Conservation (phyloP, 2,113 vertebrate species). For the Manacus vitellinus region DNA sequence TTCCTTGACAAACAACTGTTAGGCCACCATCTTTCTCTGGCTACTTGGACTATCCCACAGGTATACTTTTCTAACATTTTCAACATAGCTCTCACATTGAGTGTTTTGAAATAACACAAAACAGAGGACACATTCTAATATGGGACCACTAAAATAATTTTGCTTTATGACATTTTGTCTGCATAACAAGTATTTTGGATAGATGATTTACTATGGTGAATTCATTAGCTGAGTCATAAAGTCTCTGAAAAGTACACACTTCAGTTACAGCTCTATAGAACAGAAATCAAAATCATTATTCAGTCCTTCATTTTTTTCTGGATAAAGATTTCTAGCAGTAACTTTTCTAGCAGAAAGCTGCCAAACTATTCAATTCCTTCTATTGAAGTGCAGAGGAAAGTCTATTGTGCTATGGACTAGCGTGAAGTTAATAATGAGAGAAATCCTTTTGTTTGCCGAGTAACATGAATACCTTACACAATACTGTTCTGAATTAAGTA, state of each 20-base stretch:
- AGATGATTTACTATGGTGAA: background rate
- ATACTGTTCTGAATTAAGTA: background rate
- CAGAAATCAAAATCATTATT: background rate
- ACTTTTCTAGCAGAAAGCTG: background rate
- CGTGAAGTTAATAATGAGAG: background rate
- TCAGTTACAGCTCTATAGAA: background rate
- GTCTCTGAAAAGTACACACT: background rate
- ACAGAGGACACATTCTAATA: background rate
- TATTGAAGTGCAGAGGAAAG: background rate
- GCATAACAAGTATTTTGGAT: background rate
- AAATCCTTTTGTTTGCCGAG: background rate
- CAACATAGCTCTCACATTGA: background rate
- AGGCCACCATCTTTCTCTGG: background rate
- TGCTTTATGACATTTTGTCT: background rate
- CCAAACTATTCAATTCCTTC: background rate
- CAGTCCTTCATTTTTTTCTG: background rate
- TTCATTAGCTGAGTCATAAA: background rate
- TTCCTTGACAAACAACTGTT: background rate
- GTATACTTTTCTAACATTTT: background rate
- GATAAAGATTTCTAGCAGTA: background rate
- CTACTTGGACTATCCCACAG: background rate
- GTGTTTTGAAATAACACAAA: background rate
- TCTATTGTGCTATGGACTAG: background rate
- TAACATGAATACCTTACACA: accelerated
- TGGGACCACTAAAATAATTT: background rate